Evolutionary conservation across 2,113 vertebrate species (phyloP), one percentile per base, ranked within the genome.

Genomic region (Calypte anna): DNA sequence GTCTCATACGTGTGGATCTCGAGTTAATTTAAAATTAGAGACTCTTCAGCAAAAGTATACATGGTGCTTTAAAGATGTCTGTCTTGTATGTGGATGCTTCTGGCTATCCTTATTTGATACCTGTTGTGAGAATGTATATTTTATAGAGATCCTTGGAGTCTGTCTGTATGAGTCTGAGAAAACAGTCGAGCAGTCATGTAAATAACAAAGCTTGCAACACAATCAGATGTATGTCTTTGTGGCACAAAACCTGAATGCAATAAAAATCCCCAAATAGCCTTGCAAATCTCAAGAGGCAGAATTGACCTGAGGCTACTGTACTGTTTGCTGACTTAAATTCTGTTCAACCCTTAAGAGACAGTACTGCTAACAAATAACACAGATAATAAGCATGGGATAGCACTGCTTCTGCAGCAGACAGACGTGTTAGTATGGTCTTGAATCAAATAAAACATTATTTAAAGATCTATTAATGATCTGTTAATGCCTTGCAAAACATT

Each of bases 271-370:
- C 2, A 40, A 68, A 85, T 73, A 64, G 73, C 21, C 27, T 75
- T 88, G 43, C 55, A 95, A 51, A 85, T 86, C 61, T 93, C 62
- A 48, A 67, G 53, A 83, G 89, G 57, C 70, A 94, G 43, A 92
- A 88, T 31, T 89, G 86, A 92, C 94, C 69, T 31, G 31, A 88
- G 90, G 92, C 77, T 62, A 54, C 68, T 48, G 38, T 28, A 36
- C 27, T 38, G 38, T 82, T 95, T 53, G 48, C 67, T 86, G 80
- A 84, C 51, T 59, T 59, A 51, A 74, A 67, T 93, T 93, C 88
- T 82, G 28, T 85, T 77, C 86, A 83, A 46, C 70, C 54, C 66
- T 31, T 76, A 43, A 81, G 88, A 82, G 87, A 22, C 53, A 83
- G 54, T 78, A 54, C n/a, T 89, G 50, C 38, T 70, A 78, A 57